Base-by-base conservation (phyloP, 1,140 invertebrate genomes). In the Helicorthomorpha holstii region DNA sequence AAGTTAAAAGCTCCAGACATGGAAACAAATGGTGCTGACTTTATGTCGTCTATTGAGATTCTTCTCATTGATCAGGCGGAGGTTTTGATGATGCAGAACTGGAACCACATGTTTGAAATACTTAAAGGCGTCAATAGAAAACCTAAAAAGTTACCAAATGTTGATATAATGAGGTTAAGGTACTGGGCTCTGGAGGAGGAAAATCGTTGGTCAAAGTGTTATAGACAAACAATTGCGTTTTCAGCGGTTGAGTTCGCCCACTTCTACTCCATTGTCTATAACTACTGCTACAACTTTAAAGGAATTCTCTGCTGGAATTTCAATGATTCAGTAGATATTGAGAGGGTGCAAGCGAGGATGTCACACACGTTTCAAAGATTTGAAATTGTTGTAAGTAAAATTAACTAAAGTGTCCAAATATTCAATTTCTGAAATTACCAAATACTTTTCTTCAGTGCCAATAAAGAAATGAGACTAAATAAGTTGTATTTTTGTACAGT, bases 1-100 rank as follows among this genome's bases (percentile, higher is more conserved):
- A 75, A 95, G 45, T 79, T 98, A 23, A 92, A 91, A 7, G 83
- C 85, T 16, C n/a, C n/a, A n/a, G n/a, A n/a, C n/a, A n/a, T n/a
- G n/a, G n/a, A n/a, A n/a, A n/a, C n/a, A n/a, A n/a, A n/a, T n/a
- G 88, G 97, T 62, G 90, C 78, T 66, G 94, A 98, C 67, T 98
- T 97, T 66, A 67, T 99, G 0, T 85, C 91, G 2, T 97, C 93
- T 0, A 83, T 98, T 55, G 95, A 99, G 72, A 25, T 98, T 2
- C 62, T 98, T 4, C 79, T 99, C 23, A 64, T 98, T 54, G 95
- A 98, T 65, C 90, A 98, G 69, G 71, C 82, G 0, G 91, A 98
- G 63, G 67, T 97, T 3, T 86, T 97, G 62, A 65, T 89, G 0
- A 95, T 97, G 82, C 90, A 98, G 69, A 99, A 98, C 70, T 98